Evolutionary conservation across 2,113 vertebrate genomes (phyloP), one percentile per base, ranked within the genome.

Genomic region (Pelecanoides urinatrix): DNA sequence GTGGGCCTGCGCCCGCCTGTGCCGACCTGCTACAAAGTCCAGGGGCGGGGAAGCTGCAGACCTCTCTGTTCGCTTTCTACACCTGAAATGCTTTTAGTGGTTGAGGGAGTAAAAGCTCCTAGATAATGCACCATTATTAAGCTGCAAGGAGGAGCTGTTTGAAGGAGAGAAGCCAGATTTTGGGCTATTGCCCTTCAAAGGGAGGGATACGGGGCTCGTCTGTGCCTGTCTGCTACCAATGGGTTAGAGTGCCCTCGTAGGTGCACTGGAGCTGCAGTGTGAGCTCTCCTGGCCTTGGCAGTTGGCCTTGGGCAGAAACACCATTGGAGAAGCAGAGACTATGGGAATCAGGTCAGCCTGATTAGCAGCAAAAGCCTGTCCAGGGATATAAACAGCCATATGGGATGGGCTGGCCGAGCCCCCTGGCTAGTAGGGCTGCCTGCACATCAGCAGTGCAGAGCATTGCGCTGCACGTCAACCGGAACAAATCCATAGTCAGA

Each of bases 1-100:
- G 0, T 10, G 22, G 20, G 4, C 17, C 49, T 42, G 19, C 3
- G 1, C 27, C 38, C 16, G 0, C 3, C 0, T 38, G 38, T 2
- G 2, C 45, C 7, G 9, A 16, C 7, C 16, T 79, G 30, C 65
- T 36, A 2, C 36, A 13, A 45, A 8, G 21, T 29, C 22, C 47
- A 59, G 27, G n/a, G 27, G 30, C 18, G 36, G 34, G 5, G 16
- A 81, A 53, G 50, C 25, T 81, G 85, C 53, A 80, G 55, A n/a
- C 4, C 6, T 71, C 27, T 59, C 66, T 67, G 30, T 10, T 71
- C 3, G 1, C 25, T 56, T 83, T 52, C 50, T 44, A 18, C 21
- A 70, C 12, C 23, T 42, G 38, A 74, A 88, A 36, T 6, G 3
- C 14, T 90, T 61, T 11, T 36, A 70, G 34, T 13, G 20, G 19